phyloP scores from a whole-genome alignment of 2,797 vertebrate genomes.

The Neosilurus hyrtlii region DNA sequence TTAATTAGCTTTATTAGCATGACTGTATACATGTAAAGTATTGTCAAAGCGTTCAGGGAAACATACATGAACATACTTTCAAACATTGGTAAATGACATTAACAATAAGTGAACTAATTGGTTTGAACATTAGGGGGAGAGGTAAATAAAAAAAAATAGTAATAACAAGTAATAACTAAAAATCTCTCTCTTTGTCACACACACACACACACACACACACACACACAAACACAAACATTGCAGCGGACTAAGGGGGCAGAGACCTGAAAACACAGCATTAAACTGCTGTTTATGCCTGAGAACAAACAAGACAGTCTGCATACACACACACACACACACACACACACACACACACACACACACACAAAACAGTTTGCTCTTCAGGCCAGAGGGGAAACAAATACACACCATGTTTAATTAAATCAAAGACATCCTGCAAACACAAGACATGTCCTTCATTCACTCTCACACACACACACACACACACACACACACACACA shows the following conservation, averaged over 20 bases:
- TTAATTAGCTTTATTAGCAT: too few species aligned
- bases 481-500: constrained; percentile 4
- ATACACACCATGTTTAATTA: constrained; percentile 43
- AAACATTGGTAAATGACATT: too few species aligned
- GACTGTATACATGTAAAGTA: too few species aligned
- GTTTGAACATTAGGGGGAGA: too few species aligned
- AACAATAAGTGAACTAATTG: too few species aligned
- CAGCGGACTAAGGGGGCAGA: not conserved
- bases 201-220: not conserved
- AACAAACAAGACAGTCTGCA: constrained; percentile 7
- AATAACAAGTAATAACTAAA: too few species aligned
- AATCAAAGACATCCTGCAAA: constrained; percentile 36
- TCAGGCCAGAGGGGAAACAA: constrained; percentile 41
- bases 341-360: constrained; percentile 5
- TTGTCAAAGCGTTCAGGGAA: too few species aligned
- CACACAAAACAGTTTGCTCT: not conserved
- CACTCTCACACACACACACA: not conserved
- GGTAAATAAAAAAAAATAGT: too few species aligned
- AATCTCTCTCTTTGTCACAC: not conserved
- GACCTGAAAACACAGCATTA: constrained; percentile 11
- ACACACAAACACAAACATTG: not conserved
- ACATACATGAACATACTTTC: too few species aligned
- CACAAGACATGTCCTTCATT: constrained; percentile 11
- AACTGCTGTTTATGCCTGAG: constrained; percentile 26
- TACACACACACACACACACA: constrained; percentile 5